Evolutionary conservation across 2,797 vertebrate species (phyloP).

Genomic region (Danio jaintianensis): DNA sequence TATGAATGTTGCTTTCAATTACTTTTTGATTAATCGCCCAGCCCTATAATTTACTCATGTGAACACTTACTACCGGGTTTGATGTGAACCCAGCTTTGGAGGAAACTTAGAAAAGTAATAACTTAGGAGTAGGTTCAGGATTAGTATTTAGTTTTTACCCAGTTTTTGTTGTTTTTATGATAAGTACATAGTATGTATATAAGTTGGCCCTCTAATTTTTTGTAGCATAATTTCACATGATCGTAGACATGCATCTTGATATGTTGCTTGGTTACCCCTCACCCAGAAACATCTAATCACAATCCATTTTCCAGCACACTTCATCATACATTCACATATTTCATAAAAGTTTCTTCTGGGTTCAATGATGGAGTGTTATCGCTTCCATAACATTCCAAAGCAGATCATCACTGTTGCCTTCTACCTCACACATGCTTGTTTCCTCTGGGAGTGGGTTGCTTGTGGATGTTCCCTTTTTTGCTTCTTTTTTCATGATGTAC

Average conservation of each 20-base stretch:
- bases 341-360: not conserved
- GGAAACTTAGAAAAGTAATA: too few species aligned
- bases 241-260: not conserved
- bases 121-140: too few species aligned
- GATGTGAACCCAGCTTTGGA: too few species aligned
- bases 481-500: constrained; percentile 64
- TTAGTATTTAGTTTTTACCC: too few species aligned
- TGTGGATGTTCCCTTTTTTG: constrained; percentile 67
- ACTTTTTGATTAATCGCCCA: too few species aligned
- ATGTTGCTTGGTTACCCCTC: not conserved
- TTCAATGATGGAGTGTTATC: constrained; percentile 7
- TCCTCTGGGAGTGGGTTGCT: constrained; percentile 69
- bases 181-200: too few species aligned
- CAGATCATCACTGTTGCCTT: not conserved
- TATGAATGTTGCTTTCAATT: too few species aligned
- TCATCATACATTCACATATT: constrained; percentile 4
- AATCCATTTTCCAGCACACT: constrained; percentile 1
- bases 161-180: too few species aligned
- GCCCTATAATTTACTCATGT: too few species aligned
- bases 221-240: not conserved
- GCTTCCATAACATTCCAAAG: not conserved
- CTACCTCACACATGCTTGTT: constrained; percentile 48
- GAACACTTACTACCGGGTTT: too few species aligned
- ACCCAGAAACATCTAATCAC: not conserved
- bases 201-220: not conserved